Conservation (phyloP, 2,797 vertebrate genomes). For the Siniperca scherzeri region DNA sequence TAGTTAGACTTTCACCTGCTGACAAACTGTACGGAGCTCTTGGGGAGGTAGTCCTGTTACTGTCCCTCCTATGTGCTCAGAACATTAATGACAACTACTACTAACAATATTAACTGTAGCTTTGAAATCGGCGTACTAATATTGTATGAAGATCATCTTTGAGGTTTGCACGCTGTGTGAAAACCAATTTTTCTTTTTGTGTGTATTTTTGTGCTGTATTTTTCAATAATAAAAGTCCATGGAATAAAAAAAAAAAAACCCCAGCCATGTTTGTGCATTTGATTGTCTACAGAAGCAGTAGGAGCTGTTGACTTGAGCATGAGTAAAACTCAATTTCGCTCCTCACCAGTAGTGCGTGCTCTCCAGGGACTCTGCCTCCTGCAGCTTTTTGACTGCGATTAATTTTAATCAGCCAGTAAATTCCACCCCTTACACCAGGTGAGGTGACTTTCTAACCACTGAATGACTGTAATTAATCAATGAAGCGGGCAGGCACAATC, state of each 20-base stretch:
- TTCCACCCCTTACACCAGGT: constrained; percentile 76
- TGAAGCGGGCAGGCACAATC: constrained; percentile 29
- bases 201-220: constrained; percentile 87
- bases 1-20: constrained; percentile 63
- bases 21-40: constrained; percentile 65
- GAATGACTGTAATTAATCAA: constrained; percentile 83
- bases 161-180: constrained; percentile 77
- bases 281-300: constrained; percentile 13
- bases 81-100: constrained; percentile 64
- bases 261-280: constrained; percentile 7
- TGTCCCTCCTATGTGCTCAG: constrained; percentile 49
- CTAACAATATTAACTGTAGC: constrained; percentile 82
- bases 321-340: constrained; percentile 36
- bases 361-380: constrained; percentile 32
- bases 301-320: constrained; percentile 32
- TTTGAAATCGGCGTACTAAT: constrained; percentile 79
- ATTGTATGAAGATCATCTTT: constrained; percentile 73
- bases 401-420: constrained; percentile 73
- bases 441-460: constrained; percentile 79
- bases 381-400: constrained; percentile 71
- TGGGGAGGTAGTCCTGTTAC: constrained; percentile 40
- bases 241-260: constrained; percentile 44
- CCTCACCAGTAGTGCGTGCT: constrained; percentile 14
- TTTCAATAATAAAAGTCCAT: constrained; percentile 86
- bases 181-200: constrained; percentile 74